Evolutionary conservation across 1,140 invertebrate genomes (phyloP).

Genomic region (Capitella teleta): DNA sequence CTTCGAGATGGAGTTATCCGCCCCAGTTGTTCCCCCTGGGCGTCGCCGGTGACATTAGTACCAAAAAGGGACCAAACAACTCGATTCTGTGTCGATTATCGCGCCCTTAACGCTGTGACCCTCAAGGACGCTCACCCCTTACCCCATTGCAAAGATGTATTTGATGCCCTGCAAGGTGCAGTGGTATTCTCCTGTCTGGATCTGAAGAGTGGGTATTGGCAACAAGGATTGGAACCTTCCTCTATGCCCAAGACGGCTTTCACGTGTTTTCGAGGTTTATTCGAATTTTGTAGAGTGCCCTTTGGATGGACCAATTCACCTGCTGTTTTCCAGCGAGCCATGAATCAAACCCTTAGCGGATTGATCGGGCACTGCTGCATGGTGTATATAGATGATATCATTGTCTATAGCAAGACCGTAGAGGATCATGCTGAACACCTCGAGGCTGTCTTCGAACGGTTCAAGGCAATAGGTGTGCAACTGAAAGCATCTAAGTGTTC

Average conservation of each 20-base stretch:
- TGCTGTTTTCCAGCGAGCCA: no score
- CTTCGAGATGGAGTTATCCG: not conserved
- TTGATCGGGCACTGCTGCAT: conserved; percentile 16
- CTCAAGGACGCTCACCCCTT: conserved; percentile 8
- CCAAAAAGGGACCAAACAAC: conserved; percentile 5
- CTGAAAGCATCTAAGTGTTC: conserved; percentile 39
- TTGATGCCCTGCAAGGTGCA: not conserved
- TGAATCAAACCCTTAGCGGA: no score
- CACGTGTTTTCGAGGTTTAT: not conserved
- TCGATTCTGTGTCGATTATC: conserved; percentile 11
- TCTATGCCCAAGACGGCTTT: conserved; percentile 6
- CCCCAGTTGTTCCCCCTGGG: not conserved
- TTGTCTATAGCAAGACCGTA: conserved; percentile 31
- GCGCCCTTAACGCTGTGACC: conserved; percentile 5
- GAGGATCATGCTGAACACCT: conserved; percentile 39
- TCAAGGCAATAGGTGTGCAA: conserved; percentile 34
- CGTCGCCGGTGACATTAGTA: not conserved
- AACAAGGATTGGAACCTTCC: not conserved
- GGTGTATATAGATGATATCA: conserved; percentile 46
- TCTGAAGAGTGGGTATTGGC: not conserved
- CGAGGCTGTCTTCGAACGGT: conserved; percentile 25
- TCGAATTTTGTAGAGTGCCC: not conserved
- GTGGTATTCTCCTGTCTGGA: not conserved
- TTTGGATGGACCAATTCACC: conserved; percentile 5
- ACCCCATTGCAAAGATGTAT: not conserved